Evolutionary conservation across 2,888 invertebrate genomes (phyloP), one percentile per base, ranked within the genome.

Genomic region (Dichetophora obliterata): DNA sequence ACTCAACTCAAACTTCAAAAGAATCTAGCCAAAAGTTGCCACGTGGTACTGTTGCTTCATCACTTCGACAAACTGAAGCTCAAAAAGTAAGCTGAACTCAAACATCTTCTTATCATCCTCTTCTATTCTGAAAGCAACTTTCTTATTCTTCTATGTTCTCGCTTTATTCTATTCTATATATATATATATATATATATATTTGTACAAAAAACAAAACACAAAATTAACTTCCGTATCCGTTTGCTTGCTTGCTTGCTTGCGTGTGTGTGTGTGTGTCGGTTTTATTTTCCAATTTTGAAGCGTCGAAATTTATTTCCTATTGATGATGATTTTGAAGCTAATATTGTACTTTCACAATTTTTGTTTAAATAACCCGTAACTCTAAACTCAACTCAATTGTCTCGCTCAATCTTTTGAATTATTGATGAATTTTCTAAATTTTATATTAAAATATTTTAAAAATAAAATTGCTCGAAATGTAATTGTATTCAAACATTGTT

Each of bases 1-100:
- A 54, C 24, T 22, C 66, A 19, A 24, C 43, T 16, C 19, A 11
- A 19, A 81, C 78, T 69, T 52, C 75, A 27, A 81, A 79, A 61
- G 79, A 80, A 27, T 31, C 31, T 31, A 0, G 71, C 1, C 48
- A 24, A 79, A 78, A 73, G 31, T 69, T 19, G 19, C 80, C 81
- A 8, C 79, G 81, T 50, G 52, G 77, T 37, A 80, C 81, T 0
- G 75, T 80, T 2, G 77, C 82, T 14, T 86, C 86, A 5, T 77
- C 82, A 24, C 82, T 85, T 80, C 84, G 85, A 0, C 85, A 86
- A 73, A 78, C 82, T 11, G 86, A 86, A 77, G 86, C 84, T n/a
- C 86, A 87, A 76, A 84, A 84, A 80, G 86, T 87, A 82, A 83
- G 84, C 80, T 70, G 75, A 78, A 68, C 61, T 77, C 34, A 68